These are phyloP conservation scores for Drosophila pseudoobscura DNA, from an alignment of 1,140 invertebrate species.

Conservation along the genomic window DNA sequence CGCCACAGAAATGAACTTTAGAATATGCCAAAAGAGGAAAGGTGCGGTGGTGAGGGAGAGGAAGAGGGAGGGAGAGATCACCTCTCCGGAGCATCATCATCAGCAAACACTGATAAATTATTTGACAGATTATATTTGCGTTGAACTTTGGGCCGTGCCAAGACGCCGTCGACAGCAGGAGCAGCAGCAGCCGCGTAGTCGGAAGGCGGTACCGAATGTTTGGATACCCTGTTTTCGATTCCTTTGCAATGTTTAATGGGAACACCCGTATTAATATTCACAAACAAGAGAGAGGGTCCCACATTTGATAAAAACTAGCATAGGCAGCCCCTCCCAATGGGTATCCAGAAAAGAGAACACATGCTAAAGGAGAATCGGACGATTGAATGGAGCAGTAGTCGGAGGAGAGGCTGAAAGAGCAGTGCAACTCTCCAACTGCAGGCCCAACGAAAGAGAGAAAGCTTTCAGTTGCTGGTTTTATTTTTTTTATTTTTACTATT, in stretches of 20 bases:
- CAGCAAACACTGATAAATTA: slow-evolving; percentile 77
- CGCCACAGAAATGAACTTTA: slow-evolving; percentile 34
- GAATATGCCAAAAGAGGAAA: slow-evolving; percentile 6
- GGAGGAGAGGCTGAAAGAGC: neutral
- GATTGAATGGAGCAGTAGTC: neutral
- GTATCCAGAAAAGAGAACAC: slow-evolving; percentile 47
- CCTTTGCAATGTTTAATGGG: no score
- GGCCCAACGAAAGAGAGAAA: no score
- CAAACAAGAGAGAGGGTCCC: no score
- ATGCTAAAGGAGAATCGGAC: slow-evolving; percentile 28
- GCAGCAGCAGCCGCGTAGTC: slow-evolving; percentile 20
- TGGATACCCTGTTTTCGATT: no score
- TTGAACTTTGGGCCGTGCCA: slow-evolving; percentile 63
- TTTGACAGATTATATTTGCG: slow-evolving; percentile 81
- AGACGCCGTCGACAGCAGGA: slow-evolving; percentile 5
- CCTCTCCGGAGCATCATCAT: slow-evolving; percentile 43
- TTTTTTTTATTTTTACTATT: slow-evolving; percentile 8
- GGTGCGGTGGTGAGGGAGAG: neutral
- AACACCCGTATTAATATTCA: no score
- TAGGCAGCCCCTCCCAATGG: no score
- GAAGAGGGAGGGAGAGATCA: neutral
- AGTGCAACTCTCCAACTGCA: slow-evolving; percentile 1
- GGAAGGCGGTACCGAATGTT: no score
- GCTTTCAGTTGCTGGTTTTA: no score
- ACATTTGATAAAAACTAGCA: no score